Evolutionary conservation across 1,140 invertebrate species (phyloP).

Genomic region (Drosophila kurseongensis): DNA sequence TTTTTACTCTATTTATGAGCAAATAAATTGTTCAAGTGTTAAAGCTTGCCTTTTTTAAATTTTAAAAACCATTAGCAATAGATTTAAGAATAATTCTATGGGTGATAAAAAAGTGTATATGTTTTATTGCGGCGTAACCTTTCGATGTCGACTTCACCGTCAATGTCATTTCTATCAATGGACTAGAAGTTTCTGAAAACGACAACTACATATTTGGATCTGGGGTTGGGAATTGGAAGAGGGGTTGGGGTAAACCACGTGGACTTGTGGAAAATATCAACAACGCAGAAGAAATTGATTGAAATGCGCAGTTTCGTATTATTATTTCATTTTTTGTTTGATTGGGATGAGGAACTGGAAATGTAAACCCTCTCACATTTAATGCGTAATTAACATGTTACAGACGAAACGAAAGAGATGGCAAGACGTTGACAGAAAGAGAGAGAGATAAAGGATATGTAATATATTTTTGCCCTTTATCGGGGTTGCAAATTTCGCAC

Average conservation of each 20-base stretch:
- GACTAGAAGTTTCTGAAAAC: constrained; percentile 19
- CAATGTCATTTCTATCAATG: constrained; percentile 57
- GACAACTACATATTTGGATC: constrained; percentile 21
- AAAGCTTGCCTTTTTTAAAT: no score
- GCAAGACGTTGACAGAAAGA: background rate
- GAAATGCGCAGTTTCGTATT: constrained; percentile 28
- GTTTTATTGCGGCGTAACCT: background rate
- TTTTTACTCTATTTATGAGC: no score
- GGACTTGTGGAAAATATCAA: constrained; percentile 10
- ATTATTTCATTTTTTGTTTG: background rate
- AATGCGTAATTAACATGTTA: constrained; percentile 67
- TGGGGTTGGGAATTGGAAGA: constrained; percentile 2
- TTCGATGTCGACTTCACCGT: constrained; percentile 18
- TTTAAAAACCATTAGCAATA: no score
- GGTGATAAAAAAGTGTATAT: background rate
- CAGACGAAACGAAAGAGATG: constrained; percentile 8
- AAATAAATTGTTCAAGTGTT: no score
- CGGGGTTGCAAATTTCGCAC: constrained; percentile 38
- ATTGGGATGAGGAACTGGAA: constrained; percentile 6
- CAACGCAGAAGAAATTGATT: constrained; percentile 34
- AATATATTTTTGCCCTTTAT: constrained; percentile 28
- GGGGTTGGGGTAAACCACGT: background rate
- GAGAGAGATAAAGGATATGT: background rate
- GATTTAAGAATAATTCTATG: no score
- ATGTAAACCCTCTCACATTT: constrained; percentile 35